Percentiles rank a stretch among this genome's conserved stretches.
phyloP scores from a whole-genome alignment of 2,888 invertebrate species.

The Cephus runcator region DNA sequence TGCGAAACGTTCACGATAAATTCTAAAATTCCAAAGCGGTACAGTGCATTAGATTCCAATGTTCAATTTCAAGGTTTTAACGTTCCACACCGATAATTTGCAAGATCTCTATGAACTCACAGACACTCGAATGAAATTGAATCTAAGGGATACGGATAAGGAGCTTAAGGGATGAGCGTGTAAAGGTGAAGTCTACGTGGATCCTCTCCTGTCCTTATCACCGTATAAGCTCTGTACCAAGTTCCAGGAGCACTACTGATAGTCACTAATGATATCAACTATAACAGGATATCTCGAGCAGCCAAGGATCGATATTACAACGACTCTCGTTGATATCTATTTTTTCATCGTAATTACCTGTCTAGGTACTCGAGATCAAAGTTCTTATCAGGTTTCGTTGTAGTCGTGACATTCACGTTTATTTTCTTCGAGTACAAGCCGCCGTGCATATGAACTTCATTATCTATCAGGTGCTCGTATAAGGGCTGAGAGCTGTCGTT shows the following conservation, averaged over 20 bases:
- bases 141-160: background rate
- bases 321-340: background rate
- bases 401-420: slow-evolving; percentile 25
- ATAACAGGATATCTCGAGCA: background rate
- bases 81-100: background rate
- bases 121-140: background rate
- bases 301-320: background rate
- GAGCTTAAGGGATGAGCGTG: background rate
- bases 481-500: slow-evolving; percentile 50
- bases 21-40: slow-evolving; percentile 24
- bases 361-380: slow-evolving; percentile 31
- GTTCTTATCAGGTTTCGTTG: slow-evolving; percentile 20
- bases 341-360: slow-evolving; percentile 26
- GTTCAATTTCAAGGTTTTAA: background rate
- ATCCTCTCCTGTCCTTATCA: background rate
- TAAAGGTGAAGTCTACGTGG: background rate
- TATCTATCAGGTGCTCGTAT: slow-evolving; percentile 59
- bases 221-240: background rate
- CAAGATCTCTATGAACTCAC: no score
- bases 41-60: background rate
- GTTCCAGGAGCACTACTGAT: background rate
- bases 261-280: background rate
- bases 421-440: slow-evolving; percentile 57
- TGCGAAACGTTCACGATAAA: slow-evolving; percentile 47
- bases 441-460: slow-evolving; percentile 48